These are phyloP conservation scores for Pandemis corylana DNA, from an alignment of 2,888 invertebrate genomes.

Conservation along the genomic window DNA sequence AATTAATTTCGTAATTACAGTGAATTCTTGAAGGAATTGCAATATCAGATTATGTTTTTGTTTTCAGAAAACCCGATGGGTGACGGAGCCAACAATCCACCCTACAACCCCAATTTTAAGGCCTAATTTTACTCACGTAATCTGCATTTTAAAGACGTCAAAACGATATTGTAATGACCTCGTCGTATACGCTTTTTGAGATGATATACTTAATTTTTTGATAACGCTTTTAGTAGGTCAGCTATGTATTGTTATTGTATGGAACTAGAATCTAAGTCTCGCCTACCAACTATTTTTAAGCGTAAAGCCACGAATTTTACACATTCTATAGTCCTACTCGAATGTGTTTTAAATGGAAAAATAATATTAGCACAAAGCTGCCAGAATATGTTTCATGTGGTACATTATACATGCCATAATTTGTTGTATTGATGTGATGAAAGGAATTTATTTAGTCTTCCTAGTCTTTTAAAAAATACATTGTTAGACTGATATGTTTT, in stretches of 20 bases:
- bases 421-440: neutral
- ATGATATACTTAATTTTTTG: conserved; percentile 2
- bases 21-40: neutral
- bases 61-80: conserved; percentile 37
- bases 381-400: neutral
- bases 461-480: neutral
- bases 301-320: neutral
- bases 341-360: too few relatives aligned
- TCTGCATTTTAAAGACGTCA: neutral
- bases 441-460: neutral
- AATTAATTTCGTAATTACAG: neutral
- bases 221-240: neutral
- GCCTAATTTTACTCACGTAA: neutral
- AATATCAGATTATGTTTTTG: neutral
- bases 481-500: neutral
- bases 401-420: neutral
- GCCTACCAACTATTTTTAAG: neutral
- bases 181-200: neutral
- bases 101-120: conserved; percentile 34
- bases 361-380: neutral
- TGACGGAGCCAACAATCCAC: conserved; percentile 9
- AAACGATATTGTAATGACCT: neutral
- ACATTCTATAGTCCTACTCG: neutral
- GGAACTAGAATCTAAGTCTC: neutral
- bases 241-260: neutral